Evolutionary conservation across 1,140 invertebrate species (phyloP).

Genomic region (Drosophila lini): DNA sequence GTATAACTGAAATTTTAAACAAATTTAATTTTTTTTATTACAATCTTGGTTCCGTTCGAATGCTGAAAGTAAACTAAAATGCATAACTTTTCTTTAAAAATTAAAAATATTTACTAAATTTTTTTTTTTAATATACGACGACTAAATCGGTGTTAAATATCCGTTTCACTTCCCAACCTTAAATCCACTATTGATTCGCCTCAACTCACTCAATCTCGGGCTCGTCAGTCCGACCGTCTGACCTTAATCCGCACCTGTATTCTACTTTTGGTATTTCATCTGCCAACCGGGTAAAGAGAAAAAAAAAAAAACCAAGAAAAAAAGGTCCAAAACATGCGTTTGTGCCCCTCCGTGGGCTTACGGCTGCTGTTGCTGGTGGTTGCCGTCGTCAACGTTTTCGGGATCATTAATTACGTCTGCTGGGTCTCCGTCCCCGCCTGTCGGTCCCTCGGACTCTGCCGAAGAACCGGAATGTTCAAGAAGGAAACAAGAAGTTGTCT

Average conservation of each 20-base stretch:
- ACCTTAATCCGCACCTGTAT: slow-evolving; percentile 80
- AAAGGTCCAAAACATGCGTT: slow-evolving; percentile 66
- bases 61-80: not conserved
- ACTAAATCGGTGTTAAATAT: slow-evolving; percentile 29
- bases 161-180: slow-evolving; percentile 44
- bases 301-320: slow-evolving; percentile 18
- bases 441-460: slow-evolving; percentile 5
- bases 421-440: slow-evolving; percentile 15
- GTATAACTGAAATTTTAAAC: not conserved
- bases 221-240: slow-evolving; percentile 33
- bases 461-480: slow-evolving; percentile 75
- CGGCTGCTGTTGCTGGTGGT: slow-evolving; percentile 34
- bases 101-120: not conserved
- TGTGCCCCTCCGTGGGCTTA: slow-evolving; percentile 39
- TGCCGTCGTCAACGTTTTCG: slow-evolving; percentile 72
- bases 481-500: slow-evolving; percentile 79
- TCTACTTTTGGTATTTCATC: slow-evolving; percentile 42
- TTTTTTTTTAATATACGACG: not conserved
- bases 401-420: slow-evolving; percentile 79
- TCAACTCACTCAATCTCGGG: not conserved
- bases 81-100: not conserved
- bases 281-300: slow-evolving; percentile 21
- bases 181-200: slow-evolving; percentile 21
- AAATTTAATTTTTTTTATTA: not conserved
- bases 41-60: not conserved